Conservation (phyloP, 2,113 vertebrate species). For the Cryptomyrus ogoouensis region DNA sequence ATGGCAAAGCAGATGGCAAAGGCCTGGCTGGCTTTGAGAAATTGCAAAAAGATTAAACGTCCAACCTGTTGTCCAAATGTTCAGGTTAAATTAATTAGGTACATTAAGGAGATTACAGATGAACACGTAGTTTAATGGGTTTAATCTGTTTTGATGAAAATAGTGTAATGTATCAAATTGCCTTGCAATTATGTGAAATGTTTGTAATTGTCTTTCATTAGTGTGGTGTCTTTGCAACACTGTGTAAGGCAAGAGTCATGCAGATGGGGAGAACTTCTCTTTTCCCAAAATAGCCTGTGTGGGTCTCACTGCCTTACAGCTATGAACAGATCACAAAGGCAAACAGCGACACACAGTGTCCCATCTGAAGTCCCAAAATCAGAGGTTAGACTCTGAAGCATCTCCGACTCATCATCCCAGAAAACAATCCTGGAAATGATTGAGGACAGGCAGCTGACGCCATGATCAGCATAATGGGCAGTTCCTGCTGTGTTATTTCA, state of each 20-base stretch:
- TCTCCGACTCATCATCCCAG: neutral
- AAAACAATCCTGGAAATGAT: neutral
- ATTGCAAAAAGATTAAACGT: constrained; percentile 34
- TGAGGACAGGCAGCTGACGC: neutral
- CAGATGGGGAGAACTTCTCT: neutral
- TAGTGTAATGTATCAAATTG: constrained; percentile 32
- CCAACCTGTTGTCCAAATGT: constrained; percentile 31
- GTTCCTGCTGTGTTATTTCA: neutral
- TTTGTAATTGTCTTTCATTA: constrained; percentile 12
- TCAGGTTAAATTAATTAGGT: constrained; percentile 25
- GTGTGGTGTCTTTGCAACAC: neutral
- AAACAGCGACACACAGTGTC: neutral
- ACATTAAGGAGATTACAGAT: constrained; percentile 28
- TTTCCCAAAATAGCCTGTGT: constrained; percentile 8
- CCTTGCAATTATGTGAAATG: constrained; percentile 30
- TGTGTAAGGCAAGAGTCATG: neutral
- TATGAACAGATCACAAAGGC: neutral
- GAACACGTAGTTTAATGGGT: constrained; percentile 23
- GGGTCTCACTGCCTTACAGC: neutral
- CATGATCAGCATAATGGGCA: neutral
- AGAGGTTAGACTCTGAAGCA: neutral
- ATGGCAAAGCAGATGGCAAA: constrained; percentile 32
- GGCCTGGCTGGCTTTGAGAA: constrained; percentile 32
- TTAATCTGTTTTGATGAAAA: constrained; percentile 16
- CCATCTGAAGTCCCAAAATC: neutral